Evolutionary conservation across 2,797 vertebrate genomes (phyloP).

Genomic region (Carapus acus): DNA sequence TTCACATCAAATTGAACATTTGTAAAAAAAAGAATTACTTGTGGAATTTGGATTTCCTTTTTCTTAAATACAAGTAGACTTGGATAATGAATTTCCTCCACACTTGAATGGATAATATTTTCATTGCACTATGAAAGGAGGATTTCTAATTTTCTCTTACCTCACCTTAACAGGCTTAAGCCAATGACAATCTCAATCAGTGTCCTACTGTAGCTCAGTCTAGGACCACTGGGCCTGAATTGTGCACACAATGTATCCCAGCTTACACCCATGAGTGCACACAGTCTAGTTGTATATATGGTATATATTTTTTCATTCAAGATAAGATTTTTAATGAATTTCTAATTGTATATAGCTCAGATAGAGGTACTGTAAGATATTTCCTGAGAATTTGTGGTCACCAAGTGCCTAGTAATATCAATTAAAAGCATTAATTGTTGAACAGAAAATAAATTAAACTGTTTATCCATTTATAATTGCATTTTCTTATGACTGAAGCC

Average conservation of each 20-base stretch:
- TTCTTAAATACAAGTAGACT: conserved; percentile 20
- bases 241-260: conserved; percentile 19
- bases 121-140: conserved; percentile 69
- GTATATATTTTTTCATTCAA: conserved; percentile 28
- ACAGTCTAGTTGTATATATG: conserved; percentile 23
- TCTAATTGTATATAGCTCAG: conserved; percentile 51
- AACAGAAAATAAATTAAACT: conserved; percentile 47
- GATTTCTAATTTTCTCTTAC: conserved; percentile 56
- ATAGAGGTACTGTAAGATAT: conserved; percentile 60
- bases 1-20: conserved; percentile 19
- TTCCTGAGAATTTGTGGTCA: conserved; percentile 50
- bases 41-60: conserved; percentile 32
- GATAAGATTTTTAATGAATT: conserved; percentile 47
- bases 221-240: conserved; percentile 34
- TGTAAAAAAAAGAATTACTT: conserved; percentile 13
- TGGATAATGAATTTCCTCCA: conserved; percentile 25
- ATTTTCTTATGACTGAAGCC: conserved; percentile 39
- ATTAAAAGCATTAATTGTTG: conserved; percentile 52
- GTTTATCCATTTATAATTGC: conserved; percentile 31
- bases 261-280: conserved; percentile 13
- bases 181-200: conserved; percentile 63
- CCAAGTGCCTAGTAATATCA: conserved; percentile 63
- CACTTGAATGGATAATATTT: conserved; percentile 60
- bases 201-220: conserved; percentile 30
- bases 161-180: conserved; percentile 54